phyloP scores from a whole-genome alignment of 1,140 invertebrate species.

The Druon quercuslanigerum region DNA sequence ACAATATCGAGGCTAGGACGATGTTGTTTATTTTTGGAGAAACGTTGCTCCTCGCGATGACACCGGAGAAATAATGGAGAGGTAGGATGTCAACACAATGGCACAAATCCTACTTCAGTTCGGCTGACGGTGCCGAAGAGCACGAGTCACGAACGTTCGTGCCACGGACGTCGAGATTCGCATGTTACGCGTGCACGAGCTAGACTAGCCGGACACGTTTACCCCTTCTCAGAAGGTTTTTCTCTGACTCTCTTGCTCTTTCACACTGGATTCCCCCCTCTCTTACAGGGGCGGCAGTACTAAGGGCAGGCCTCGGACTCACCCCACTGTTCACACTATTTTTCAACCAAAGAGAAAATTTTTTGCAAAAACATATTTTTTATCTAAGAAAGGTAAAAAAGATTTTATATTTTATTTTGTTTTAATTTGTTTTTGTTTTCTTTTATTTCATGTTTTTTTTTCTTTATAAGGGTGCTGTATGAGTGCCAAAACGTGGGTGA shows the following conservation, averaged over 20 bases:
- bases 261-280: constrained; percentile 12
- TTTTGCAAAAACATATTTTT: too few relatives aligned
- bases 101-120: constrained; percentile 21
- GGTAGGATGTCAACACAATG: constrained; percentile 27
- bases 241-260: constrained; percentile 21
- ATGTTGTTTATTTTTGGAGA: not conserved
- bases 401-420: too few relatives aligned
- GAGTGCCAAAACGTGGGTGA: too few relatives aligned
- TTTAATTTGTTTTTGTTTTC: too few relatives aligned
- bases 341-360: too few relatives aligned
- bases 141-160: constrained; percentile 23
- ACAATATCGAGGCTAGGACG: not conserved
- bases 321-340: too few relatives aligned
- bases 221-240: constrained; percentile 12
- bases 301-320: too few relatives aligned
- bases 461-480: too few relatives aligned
- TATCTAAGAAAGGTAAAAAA: too few relatives aligned
- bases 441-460: too few relatives aligned
- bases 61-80: not conserved
- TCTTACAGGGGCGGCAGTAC: not conserved
- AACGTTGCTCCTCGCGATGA: not conserved
- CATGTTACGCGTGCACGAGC: constrained; percentile 39
- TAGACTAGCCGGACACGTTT: constrained; percentile 34
- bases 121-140: constrained; percentile 21
- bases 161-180: constrained; percentile 32